Base-by-base conservation (phyloP, 2,113 vertebrate species). In the Semnornis frantzii region DNA sequence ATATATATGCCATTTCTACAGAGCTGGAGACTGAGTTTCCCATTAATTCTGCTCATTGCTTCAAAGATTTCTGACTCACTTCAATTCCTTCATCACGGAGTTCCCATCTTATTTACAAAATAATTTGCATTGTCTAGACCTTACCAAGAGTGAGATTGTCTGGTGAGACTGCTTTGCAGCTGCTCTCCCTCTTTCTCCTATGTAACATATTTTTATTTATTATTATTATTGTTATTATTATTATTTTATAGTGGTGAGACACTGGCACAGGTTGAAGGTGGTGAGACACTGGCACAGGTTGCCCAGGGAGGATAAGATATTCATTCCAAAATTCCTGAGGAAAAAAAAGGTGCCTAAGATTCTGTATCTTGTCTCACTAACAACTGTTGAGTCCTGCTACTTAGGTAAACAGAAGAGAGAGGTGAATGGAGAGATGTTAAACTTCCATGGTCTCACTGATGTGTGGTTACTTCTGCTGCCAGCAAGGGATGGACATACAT, bases 101-200 rank as follows among this genome's bases (percentile, higher is more conserved):
- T 48, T 93, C 76, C 63, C 82, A 50, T 76, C 48, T 60, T 60
- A 81, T 80, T 82, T 83, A 78, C 64, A 81, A 87, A 94, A 91
- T 82, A 10, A 5, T 71, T 39, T 8, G 33, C 27, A 85, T 85
- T 80, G 31, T 72, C 25, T 37, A 66, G 60, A 60, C 4, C 8
- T 66, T 79, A 72, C 64, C 64, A 72, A 86, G 66, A 75, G 21
- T 16, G 68, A 75, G 70, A 86, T 37, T 64, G 18, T n/a, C 44
- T 65, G 30, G 18, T 95, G 39, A 89, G 82, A 62, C 23, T 76
- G 6, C 52, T 86, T 80, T 84, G 37, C 44, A 78, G 20, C 31
- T 81, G 11, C 37, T 82, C 8, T 87, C 42, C 14, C n/a, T n/a
- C 14, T 73, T 52, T 84, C 84, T 69, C n/a, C n/a, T n/a, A n/a